Percentiles rank a stretch among this genome's conserved stretches.
phyloP scores from a whole-genome alignment of 2,797 vertebrate species.

The Pseudotriccus pelzelni region DNA sequence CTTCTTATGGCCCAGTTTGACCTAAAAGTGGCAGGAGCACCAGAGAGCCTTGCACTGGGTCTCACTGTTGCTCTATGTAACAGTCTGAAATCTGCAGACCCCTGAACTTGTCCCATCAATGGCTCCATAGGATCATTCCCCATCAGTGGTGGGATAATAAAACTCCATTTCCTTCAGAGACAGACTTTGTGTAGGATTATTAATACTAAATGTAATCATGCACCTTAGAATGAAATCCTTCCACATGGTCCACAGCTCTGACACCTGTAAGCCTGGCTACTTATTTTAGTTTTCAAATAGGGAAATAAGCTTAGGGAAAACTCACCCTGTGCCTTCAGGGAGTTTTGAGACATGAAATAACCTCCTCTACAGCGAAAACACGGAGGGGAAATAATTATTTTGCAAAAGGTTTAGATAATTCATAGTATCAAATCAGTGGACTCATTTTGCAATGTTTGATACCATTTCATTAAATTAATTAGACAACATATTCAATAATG shows the following conservation, averaged over 20 bases:
- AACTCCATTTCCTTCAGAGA: background rate
- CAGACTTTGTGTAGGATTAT: background rate
- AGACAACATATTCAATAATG: background rate
- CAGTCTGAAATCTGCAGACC: background rate
- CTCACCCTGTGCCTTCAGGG: background rate
- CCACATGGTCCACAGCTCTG: background rate
- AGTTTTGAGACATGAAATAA: background rate
- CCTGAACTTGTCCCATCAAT: background rate
- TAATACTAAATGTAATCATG: background rate
- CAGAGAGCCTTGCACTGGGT: background rate
- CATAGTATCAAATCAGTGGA: background rate
- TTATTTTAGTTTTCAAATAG: background rate
- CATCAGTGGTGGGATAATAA: background rate
- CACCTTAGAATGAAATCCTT: background rate
- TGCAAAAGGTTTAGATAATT: background rate
- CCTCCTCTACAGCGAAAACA: background rate
- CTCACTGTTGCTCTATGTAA: fast-evolving
- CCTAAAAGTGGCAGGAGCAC: background rate
- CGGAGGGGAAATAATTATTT: background rate
- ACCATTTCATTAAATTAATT: background rate
- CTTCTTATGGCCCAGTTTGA: background rate
- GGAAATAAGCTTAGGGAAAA: background rate
- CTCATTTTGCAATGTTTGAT: background rate
- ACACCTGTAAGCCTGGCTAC: background rate
- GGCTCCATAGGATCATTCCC: background rate